A percentile compares a stretch with the other conserved stretches of the same genome.
Evolutionary conservation across 1,140 invertebrate genomes (phyloP).

Genomic region (Drosophila subpulchrella): DNA sequence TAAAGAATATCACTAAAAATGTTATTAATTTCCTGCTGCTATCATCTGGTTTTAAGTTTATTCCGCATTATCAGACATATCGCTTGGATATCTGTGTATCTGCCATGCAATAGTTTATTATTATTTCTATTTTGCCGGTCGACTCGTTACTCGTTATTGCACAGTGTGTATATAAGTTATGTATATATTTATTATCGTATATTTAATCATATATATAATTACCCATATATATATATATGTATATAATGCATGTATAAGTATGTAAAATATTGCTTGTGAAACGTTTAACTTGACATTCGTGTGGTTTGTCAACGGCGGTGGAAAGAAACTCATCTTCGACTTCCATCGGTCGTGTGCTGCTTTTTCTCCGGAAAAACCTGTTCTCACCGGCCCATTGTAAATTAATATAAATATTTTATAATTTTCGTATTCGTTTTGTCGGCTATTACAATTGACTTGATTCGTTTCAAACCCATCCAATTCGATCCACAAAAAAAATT

Average conservation of each 20-base stretch:
- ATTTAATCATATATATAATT: conserved; percentile 42
- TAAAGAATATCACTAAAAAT: conserved; percentile 73
- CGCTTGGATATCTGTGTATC: conserved; percentile 27
- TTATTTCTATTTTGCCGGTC: conserved; percentile 17
- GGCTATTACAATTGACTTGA: conserved; percentile 71
- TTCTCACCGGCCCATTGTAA: conserved; percentile 37
- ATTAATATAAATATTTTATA: conserved; percentile 43
- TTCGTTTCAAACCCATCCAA: conserved; percentile 27
- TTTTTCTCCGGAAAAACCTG: conserved; percentile 3
- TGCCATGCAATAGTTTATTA: conserved; percentile 18
- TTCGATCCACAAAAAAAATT: conserved; percentile 51
- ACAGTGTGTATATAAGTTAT: conserved; percentile 46
- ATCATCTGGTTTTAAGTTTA: conserved; percentile 4
- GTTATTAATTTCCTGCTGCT: conserved; percentile 27
- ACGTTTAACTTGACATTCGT: conserved; percentile 78
- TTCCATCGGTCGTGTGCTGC: not conserved
- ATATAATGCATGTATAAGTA: conserved; percentile 63
- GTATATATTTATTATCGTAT: conserved; percentile 53
- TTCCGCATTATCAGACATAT: conserved; percentile 34
- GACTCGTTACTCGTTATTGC: conserved; percentile 43
- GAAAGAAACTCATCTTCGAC: conserved; percentile 40
- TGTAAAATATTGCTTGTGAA: conserved; percentile 83
- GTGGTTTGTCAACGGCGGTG: conserved; percentile 49
- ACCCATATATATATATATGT: conserved; percentile 38
- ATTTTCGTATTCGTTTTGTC: conserved; percentile 24